Evolutionary conservation across 2,797 vertebrate species (phyloP), one percentile per base, ranked within the genome.

Genomic region (Clamator glandarius): DNA sequence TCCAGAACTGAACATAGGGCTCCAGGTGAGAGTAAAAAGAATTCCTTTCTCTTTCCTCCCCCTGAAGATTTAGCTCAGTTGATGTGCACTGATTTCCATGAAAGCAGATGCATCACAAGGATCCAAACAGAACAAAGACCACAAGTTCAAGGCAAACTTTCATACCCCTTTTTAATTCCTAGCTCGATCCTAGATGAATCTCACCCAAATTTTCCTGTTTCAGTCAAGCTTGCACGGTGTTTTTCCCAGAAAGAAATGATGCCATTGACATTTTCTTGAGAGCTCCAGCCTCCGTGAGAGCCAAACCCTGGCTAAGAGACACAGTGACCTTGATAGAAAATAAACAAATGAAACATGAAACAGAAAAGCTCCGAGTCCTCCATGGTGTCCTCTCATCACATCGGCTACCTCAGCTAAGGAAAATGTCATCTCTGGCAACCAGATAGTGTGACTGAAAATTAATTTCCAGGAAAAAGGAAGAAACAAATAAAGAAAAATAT

Each of bases 381-480:
- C 44, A 15, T 9, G 0, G 28, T 9, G 3, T 33, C 82, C 42
- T 72, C 35, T 31, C 8, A 2, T 31, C 46, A 29, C 58, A 51
- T 41, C 5, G 3, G 42, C 39, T 18, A 83, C 63, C 54, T 80
- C 79, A 51, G 62, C 51, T 78, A n/a, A 8, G 5, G 81, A 44
- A 87, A 62, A 74, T 23, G 39, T 87, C 92, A 89, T 81, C 78
- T 94, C 83, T 92, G 88, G 90, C 77, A 80, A 73, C 21, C 46
- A 44, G 82, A 59, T 68, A 66, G 78, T 1, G 0, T 9, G 28
- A 64, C 2, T n/a, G 58, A 58, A 89, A 72, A 80, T 54, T 66
- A 29, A 48, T 69, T 94, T 95, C 87, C 80, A 92, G 84, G 91
- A 85, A 95, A 79, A 73, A 58, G n/a, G 29, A 78, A 79, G n/a